These are phyloP conservation scores for Pocillopora meandrina DNA, from an alignment of 92 coral and sea anemone genomes.

Conservation along the genomic window DNA sequence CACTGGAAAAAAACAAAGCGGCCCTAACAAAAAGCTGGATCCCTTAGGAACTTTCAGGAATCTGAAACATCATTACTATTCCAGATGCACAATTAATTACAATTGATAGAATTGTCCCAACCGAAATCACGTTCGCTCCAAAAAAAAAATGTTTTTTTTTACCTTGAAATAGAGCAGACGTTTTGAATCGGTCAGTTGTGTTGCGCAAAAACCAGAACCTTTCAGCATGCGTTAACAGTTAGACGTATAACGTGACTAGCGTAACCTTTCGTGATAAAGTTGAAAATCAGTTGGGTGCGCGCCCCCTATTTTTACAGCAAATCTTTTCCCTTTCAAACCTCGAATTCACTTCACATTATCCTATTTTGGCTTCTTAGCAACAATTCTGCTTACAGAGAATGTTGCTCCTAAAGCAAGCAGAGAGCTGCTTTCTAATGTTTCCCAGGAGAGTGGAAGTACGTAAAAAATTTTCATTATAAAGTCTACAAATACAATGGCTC, in stretches of 20 bases:
- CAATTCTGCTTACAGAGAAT: conserved; percentile 39
- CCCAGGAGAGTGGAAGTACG: conserved; percentile 61
- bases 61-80: neutral
- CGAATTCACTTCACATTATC: conserved; percentile 1
- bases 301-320: neutral
- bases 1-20: neutral
- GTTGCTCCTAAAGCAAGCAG: conserved; percentile 15
- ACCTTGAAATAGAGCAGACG: neutral
- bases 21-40: neutral
- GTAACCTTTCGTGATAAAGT: neutral
- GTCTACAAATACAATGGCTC: conserved; percentile 34
- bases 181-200: neutral
- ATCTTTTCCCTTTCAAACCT: neutral
- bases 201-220: neutral
- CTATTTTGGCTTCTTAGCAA: conserved; percentile 44
- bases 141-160: neutral
- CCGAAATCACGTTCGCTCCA: conserved; percentile 15
- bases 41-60: conserved; percentile 5
- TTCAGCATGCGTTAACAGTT: neutral
- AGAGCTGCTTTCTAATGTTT: conserved; percentile 19
- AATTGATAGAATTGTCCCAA: neutral
- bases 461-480: conserved; percentile 44
- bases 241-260: neutral
- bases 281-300: neutral
- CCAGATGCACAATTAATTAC: neutral